These are phyloP conservation scores for Desmodus rotundus DNA, from an alignment of 2,113 vertebrate genomes.

Conservation along the genomic window DNA sequence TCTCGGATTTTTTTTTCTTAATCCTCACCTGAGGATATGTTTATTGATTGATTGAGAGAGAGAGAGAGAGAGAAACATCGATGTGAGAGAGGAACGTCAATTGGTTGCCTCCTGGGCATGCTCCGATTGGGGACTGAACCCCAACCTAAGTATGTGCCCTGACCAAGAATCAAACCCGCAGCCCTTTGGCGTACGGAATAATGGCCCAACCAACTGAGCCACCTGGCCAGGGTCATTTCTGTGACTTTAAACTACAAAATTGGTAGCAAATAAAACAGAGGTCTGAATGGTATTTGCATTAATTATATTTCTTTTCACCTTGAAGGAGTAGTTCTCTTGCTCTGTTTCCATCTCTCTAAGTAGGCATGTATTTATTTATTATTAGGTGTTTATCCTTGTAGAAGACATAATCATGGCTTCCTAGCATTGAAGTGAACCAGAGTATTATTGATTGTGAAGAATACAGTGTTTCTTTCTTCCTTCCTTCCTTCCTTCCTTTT, in stretches of 20 bases:
- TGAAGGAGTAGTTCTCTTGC: not conserved
- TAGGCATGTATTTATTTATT: not conserved
- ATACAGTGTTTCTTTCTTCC: not conserved
- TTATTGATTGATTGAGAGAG: no score
- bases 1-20: slow-evolving; percentile 33
- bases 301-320: slow-evolving; percentile 24
- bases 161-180: no score
- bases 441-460: not conserved
- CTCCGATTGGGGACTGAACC: no score
- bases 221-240: not conserved
- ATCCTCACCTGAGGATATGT: no score
- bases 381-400: not conserved
- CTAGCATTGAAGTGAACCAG: not conserved
- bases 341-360: not conserved
- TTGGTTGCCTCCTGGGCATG: no score
- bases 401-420: not conserved
- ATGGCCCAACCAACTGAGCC: no score
- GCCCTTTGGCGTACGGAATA: no score
- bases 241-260: slow-evolving; percentile 58
- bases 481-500: no score
- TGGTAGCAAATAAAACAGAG: slow-evolving; percentile 56
- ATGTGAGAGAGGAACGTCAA: no score
- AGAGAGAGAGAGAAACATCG: no score
- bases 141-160: no score
- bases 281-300: slow-evolving; percentile 59